These are phyloP conservation scores for Murina feae DNA, from an alignment of 2,113 vertebrate genomes.

Conservation along the genomic window DNA sequence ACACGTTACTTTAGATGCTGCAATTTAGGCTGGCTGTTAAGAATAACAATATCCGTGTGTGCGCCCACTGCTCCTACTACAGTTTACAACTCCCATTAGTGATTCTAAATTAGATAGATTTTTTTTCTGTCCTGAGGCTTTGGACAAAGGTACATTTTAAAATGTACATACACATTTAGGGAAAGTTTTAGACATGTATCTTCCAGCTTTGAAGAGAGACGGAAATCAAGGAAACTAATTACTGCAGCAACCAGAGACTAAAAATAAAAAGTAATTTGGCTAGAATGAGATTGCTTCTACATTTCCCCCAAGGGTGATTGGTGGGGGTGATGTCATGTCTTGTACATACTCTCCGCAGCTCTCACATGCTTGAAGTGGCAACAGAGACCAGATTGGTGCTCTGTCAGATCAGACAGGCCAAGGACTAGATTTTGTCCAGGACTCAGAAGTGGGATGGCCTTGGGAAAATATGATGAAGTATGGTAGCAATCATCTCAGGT, in stretches of 20 bases:
- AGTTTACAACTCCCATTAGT: background rate
- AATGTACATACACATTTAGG: background rate
- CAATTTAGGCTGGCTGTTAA: background rate
- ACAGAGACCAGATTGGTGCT: background rate
- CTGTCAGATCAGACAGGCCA: background rate
- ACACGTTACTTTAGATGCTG: constrained; percentile 1
- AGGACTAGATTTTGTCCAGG: rapidly evolving
- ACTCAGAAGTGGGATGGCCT: background rate
- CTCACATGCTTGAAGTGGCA: background rate
- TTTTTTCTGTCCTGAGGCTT: background rate
- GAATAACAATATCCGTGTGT: background rate
- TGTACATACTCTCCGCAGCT: background rate
- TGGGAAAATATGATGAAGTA: background rate
- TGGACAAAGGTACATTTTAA: background rate
- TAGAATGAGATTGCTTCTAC: background rate
- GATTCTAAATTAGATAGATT: background rate
- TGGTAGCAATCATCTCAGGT: no score
- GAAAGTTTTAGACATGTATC: constrained; percentile 27
- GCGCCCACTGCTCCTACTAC: background rate
- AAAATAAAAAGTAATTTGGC: constrained; percentile 25
- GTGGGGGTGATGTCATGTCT: background rate
- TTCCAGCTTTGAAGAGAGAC: background rate
- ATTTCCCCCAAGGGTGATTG: background rate
- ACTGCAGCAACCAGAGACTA: constrained; percentile 9
- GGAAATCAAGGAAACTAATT: constrained; percentile 44